A percentile compares a stretch with the other conserved stretches of the same genome.
Conservation (phyloP, 2,113 vertebrate species). For the Butastur rufipennis region DNA sequence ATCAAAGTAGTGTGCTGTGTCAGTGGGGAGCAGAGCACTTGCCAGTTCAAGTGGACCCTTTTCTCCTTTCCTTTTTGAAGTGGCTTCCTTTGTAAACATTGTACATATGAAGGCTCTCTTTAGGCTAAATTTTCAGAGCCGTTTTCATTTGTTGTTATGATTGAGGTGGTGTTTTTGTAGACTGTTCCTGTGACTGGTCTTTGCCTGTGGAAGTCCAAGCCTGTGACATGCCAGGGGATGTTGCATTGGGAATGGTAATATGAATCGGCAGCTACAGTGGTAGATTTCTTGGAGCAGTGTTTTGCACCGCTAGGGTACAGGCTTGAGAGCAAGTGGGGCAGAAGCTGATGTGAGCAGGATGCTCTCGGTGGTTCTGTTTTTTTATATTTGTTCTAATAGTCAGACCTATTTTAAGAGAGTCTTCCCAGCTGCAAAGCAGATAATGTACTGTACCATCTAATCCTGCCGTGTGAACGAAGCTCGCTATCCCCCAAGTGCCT, state of each 20-base stretch:
- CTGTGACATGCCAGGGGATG: neutral
- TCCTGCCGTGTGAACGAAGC: neutral
- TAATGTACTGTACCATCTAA: neutral
- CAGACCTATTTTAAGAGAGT: constrained; percentile 28
- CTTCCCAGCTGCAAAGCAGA: constrained; percentile 19
- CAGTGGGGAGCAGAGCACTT: neutral
- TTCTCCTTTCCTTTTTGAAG: neutral
- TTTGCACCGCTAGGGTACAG: neutral
- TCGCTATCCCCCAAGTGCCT: constrained; percentile 19
- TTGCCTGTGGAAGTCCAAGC: neutral
- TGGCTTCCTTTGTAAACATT: neutral
- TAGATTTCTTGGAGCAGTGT: neutral
- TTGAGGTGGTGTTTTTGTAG: neutral
- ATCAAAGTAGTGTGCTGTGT: neutral
- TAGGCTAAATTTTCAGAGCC: neutral
- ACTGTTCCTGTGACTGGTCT: neutral
- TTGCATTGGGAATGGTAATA: neutral
- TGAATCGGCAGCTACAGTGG: neutral
- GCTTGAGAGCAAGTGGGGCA: neutral
- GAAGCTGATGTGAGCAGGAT: neutral
- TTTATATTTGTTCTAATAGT: neutral
- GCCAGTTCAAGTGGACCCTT: neutral
- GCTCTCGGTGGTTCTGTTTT: neutral
- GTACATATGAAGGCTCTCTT: neutral
- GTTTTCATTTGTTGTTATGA: neutral